Base-by-base conservation (phyloP, 2,797 vertebrate genomes). In the Anguilla anguilla region DNA sequence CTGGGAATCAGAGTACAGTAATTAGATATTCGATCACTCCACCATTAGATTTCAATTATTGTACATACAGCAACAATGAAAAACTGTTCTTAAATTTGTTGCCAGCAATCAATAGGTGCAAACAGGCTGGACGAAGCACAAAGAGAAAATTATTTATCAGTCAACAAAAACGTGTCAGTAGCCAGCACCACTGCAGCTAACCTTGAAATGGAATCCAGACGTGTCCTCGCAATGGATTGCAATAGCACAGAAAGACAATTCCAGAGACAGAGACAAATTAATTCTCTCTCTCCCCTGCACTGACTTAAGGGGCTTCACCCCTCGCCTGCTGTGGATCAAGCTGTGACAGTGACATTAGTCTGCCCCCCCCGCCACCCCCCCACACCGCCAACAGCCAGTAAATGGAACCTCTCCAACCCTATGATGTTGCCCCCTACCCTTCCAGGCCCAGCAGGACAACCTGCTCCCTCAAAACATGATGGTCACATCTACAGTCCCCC, bases 271-370 rank as follows among this genome's bases (percentile, higher is more conserved):
- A 35, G 69, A 74, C 31, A 39, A 74, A 74, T 31, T 74, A 2
- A 74, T 74, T 74, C 69, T 74, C 69, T 74, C 55, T 17, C 31
- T 35, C 55, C 13, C 69, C 67, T 28, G 67, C 67, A 72, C 67
- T 72, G 67, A 43, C 3, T 17, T 19, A 43, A 6, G 13, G 28
- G 46, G 74, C 15, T 46, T 46, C 74, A 46, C 74, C 74, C 13
- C 74, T n/a, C 22, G 74, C 17, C 74, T 22, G 17, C 74, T 46
- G 39, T 22, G 17, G 39, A 22, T 35, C 74, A 46, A 46, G 39
- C 74, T 79, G 74, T 79, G 74, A 46, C 6, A 35, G 74, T 79
- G 35, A 22, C 39, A 79, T 79, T 79, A 79, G 74, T 77, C 25
- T 69, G 67, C n/a, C 67, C 7, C 22, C 4, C 59, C 59, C 15